Percentiles rank a stretch among this genome's conserved stretches.
These are phyloP conservation scores for Chionomys nivalis DNA, from an alignment of 2,113 vertebrate genomes.

Conservation along the genomic window DNA sequence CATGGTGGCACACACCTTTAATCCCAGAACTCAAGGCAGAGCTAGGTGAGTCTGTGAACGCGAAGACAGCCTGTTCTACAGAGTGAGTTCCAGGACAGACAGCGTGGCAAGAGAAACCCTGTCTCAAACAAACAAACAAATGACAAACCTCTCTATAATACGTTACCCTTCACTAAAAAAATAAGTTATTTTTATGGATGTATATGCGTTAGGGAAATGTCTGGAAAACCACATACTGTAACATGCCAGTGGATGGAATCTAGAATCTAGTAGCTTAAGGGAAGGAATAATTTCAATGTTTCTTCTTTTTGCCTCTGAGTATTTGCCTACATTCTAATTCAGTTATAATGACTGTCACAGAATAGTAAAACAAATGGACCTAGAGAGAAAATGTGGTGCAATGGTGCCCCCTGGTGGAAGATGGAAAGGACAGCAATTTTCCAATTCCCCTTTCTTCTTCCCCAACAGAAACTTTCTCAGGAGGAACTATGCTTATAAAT, in stretches of 20 bases:
- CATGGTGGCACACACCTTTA: background rate
- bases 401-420: constrained; percentile 70
- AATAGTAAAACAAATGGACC: constrained; percentile 25
- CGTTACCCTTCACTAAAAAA: background rate
- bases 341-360: background rate
- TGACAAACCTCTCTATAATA: background rate
- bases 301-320: constrained; percentile 18
- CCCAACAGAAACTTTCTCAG: background rate
- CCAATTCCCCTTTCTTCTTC: background rate
- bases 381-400: constrained; percentile 28
- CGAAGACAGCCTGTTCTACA: background rate
- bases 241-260: background rate
- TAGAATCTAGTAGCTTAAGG: constrained; percentile 19
- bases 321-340: constrained; percentile 19
- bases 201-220: constrained; percentile 18
- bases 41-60: background rate
- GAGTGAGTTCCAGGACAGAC: background rate
- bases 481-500: constrained; percentile 44
- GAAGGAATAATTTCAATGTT: constrained; percentile 25
- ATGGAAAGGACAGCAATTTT: background rate
- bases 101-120: background rate
- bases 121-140: background rate
- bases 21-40: background rate
- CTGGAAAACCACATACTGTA: background rate
- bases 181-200: constrained; percentile 14